A percentile compares a stretch with the other conserved stretches of the same genome.
Conservation (phyloP, 2,888 invertebrate species). For the Idaea straminata region DNA sequence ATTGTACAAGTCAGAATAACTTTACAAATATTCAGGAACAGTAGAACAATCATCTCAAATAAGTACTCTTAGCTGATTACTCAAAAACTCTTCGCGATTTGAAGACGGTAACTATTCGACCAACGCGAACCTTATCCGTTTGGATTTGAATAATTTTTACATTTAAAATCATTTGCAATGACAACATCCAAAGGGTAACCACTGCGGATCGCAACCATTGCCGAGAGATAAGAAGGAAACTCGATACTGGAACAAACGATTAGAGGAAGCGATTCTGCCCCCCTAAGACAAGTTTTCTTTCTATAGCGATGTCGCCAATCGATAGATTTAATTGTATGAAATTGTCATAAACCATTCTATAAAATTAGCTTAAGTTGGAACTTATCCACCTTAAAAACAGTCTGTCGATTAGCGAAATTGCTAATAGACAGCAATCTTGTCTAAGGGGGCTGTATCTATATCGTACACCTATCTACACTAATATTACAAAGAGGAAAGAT, state of each 20-base stretch:
- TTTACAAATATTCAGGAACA: neutral
- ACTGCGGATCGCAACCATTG: slow-evolving; percentile 75
- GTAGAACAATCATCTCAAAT: neutral
- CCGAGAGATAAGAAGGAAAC: slow-evolving; percentile 73
- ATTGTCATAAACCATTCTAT: no score
- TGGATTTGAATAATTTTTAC: slow-evolving; percentile 79
- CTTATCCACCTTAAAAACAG: no score
- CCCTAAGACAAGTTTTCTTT: no score
- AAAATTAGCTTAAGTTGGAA: no score
- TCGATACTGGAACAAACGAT: slow-evolving; percentile 36
- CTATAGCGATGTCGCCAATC: no score
- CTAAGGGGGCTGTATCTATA: no score
- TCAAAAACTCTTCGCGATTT: slow-evolving; percentile 65
- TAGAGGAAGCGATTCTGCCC: slow-evolving; percentile 13
- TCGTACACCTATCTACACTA: no score
- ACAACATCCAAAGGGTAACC: slow-evolving; percentile 80
- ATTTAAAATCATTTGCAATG: slow-evolving; percentile 80
- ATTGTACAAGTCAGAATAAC: slow-evolving; percentile 18
- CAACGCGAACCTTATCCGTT: slow-evolving; percentile 65
- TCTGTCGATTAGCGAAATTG: no score
- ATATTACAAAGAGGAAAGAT: no score
- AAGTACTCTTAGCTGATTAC: slow-evolving; percentile 41
- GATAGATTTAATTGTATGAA: no score
- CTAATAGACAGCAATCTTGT: no score
- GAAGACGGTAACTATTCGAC: slow-evolving; percentile 66